Conservation (phyloP, 2,113 vertebrate genomes). For the Callospermophilus lateralis region DNA sequence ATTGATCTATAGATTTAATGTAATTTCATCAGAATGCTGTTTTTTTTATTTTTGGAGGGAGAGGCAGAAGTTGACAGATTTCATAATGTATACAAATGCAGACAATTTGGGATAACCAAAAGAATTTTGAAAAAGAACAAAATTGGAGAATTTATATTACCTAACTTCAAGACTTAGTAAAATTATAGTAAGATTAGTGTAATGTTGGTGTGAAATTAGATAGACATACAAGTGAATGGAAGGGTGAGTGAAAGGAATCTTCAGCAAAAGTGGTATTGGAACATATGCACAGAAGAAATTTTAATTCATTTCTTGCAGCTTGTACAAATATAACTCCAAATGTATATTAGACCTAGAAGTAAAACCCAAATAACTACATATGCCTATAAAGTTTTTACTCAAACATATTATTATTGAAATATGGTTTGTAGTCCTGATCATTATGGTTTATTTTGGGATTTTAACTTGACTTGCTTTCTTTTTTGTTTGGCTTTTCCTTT, state of each 20-base stretch:
- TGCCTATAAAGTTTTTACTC: no score
- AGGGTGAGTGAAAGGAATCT: neutral
- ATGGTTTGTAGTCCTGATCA: no score
- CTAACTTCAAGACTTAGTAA: conserved; percentile 37
- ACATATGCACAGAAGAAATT: neutral
- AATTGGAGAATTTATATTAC: neutral
- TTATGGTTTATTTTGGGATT: no score
- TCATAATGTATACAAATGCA: neutral
- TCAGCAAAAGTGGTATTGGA: neutral
- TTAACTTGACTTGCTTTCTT: no score
- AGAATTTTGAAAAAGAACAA: neutral
- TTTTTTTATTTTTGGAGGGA: neutral
- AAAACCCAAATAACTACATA: neutral
- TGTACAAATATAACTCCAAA: neutral
- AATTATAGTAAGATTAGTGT: neutral
- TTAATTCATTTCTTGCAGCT: neutral
- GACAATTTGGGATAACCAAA: neutral
- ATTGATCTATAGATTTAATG: neutral
- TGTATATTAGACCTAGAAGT: neutral
- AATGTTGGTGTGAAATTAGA: conserved; percentile 2
- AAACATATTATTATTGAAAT: no score
- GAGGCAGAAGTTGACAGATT: neutral
- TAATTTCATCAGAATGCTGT: neutral
- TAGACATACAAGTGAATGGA: neutral
- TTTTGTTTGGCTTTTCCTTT: no score